phyloP scores from a whole-genome alignment of 2,113 vertebrate genomes.

The Stigmatopora argus region DNA sequence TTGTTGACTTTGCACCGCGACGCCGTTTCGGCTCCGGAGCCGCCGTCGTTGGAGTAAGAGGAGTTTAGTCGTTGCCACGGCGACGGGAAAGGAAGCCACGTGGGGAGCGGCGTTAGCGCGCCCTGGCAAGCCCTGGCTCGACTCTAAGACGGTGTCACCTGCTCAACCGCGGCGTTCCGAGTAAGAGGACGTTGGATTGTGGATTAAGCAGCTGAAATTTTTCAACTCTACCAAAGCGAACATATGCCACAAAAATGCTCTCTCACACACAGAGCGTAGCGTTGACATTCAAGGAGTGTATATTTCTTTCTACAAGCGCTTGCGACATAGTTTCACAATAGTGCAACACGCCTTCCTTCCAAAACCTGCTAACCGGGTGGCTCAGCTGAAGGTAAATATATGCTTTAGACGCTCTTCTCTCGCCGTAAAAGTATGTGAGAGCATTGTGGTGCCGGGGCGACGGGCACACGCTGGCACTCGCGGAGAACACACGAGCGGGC shows the following conservation, averaged over 20 bases:
- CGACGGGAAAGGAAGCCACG: constrained; percentile 28
- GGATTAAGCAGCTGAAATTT: constrained; percentile 24
- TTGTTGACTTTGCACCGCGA: too few relatives aligned
- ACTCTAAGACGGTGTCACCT: background rate
- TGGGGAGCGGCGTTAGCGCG: constrained; percentile 8
- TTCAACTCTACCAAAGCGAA: constrained; percentile 10
- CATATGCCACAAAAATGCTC: background rate
- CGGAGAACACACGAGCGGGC: background rate
- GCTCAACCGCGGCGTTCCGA: constrained; percentile 15
- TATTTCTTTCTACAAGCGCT: constrained; percentile 48
- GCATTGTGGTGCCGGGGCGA: too few relatives aligned
- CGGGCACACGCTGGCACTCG: background rate
- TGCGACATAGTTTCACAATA: constrained; percentile 54
- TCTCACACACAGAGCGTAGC: background rate
- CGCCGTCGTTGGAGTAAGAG: background rate
- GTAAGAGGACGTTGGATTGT: constrained; percentile 4
- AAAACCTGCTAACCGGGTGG: constrained; percentile 43
- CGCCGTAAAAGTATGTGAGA: background rate
- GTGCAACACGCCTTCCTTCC: constrained; percentile 28
- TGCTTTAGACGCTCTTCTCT: background rate
- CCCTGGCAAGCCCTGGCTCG: background rate
- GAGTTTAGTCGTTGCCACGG: constrained; percentile 52
- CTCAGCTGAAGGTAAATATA: constrained; percentile 17
- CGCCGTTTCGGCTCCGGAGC: too few relatives aligned
- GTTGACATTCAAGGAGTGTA: constrained; percentile 4